A percentile compares a stretch with the other conserved stretches of the same genome.
Conservation (phyloP, 2,888 invertebrate species). For the Drosophila silvestris region DNA sequence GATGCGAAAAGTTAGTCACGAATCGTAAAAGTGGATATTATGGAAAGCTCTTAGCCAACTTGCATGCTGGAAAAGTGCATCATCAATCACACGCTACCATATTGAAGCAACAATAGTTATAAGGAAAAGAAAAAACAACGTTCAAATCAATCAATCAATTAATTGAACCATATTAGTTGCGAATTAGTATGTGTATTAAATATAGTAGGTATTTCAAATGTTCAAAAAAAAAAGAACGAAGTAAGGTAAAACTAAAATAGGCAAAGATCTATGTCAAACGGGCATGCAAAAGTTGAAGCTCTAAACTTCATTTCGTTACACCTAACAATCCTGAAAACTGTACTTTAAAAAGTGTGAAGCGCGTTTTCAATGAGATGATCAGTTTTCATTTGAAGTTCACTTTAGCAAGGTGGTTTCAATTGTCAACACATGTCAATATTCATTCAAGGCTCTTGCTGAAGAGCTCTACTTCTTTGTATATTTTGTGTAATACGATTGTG, state of each 20-base stretch:
- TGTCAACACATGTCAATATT: slow-evolving; percentile 64
- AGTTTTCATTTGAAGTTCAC: slow-evolving; percentile 26
- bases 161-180: slow-evolving; percentile 52
- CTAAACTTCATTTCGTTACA: neutral
- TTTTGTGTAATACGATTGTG: slow-evolving; percentile 32
- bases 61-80: slow-evolving; percentile 59
- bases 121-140: slow-evolving; percentile 35
- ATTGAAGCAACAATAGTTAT: slow-evolving; percentile 49
- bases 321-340: neutral
- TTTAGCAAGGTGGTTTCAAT: slow-evolving; percentile 45
- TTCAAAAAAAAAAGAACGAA: slow-evolving; percentile 20
- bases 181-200: slow-evolving; percentile 49
- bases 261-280: slow-evolving; percentile 36
- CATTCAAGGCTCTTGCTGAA: slow-evolving; percentile 62
- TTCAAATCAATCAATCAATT: slow-evolving; percentile 49
- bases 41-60: slow-evolving; percentile 47
- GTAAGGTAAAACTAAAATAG: slow-evolving; percentile 9
- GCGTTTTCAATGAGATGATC: slow-evolving; percentile 53
- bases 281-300: slow-evolving; percentile 56
- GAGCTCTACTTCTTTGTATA: neutral
- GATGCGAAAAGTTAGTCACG: slow-evolving; percentile 27
- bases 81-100: slow-evolving; percentile 56
- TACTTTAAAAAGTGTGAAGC: slow-evolving; percentile 23
- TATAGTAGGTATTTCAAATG: slow-evolving; percentile 24
- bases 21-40: neutral